A percentile compares a stretch with the other conserved stretches of the same genome.
phyloP scores from a whole-genome alignment of 2,888 invertebrate genomes.

The Hemaris fuciformis region DNA sequence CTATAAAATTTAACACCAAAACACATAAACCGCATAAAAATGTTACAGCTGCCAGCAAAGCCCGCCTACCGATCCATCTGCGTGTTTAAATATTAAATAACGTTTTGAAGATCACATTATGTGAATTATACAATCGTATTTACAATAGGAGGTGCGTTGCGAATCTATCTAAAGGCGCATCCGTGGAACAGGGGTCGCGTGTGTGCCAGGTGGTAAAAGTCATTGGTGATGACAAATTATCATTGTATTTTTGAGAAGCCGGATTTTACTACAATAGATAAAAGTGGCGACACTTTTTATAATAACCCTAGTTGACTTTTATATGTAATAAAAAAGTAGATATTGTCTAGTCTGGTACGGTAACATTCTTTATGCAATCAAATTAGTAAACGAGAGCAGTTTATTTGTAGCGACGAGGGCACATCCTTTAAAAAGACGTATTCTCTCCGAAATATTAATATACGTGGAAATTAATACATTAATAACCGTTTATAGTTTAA shows the following conservation, averaged over 20 bases:
- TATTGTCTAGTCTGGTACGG: slow-evolving; percentile 23
- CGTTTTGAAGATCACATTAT: slow-evolving; percentile 77
- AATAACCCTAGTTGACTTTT: slow-evolving; percentile 46
- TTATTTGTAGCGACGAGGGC: too few relatives aligned
- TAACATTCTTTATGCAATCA: not conserved
- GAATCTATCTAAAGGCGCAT: slow-evolving; percentile 51
- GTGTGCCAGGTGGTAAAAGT: slow-evolving; percentile 71
- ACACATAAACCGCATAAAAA: slow-evolving; percentile 52
- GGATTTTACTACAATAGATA: slow-evolving; percentile 56
- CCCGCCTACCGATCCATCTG: slow-evolving; percentile 65
- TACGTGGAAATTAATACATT: too few relatives aligned
- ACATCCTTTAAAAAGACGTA: too few relatives aligned
- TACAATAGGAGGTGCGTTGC: slow-evolving; percentile 71
- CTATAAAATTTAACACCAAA: slow-evolving; percentile 29
- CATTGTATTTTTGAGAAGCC: slow-evolving; percentile 63
- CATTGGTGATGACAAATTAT: slow-evolving; percentile 75
- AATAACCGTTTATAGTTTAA: too few relatives aligned
- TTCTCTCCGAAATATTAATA: too few relatives aligned
- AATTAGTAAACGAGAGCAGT: not conserved
- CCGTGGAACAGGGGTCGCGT: slow-evolving; percentile 62
- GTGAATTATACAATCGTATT: slow-evolving; percentile 77
- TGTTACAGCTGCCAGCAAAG: slow-evolving; percentile 59
- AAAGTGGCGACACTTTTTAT: slow-evolving; percentile 59
- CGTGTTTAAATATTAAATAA: slow-evolving; percentile 75
- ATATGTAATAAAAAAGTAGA: slow-evolving; percentile 34